These are phyloP conservation scores for Periphyllus acericola DNA, from an alignment of 2,888 invertebrate species.

Conservation along the genomic window DNA sequence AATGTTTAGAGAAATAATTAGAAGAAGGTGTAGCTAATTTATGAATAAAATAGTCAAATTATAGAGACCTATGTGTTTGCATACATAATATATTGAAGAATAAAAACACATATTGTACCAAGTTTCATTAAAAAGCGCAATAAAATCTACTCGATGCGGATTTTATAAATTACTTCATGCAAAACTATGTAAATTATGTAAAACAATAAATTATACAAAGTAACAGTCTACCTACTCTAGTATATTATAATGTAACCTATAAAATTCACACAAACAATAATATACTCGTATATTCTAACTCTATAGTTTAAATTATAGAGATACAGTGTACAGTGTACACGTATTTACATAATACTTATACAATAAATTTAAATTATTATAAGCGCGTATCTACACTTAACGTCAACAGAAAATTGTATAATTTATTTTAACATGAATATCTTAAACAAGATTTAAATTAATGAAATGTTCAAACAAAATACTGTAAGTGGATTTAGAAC, in stretches of 20 bases:
- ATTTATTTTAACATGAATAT: background rate
- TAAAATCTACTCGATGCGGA: background rate
- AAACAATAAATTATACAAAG: background rate
- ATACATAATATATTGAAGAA: no score
- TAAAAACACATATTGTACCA: no score
- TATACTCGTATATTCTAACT: background rate
- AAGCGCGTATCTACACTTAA: background rate
- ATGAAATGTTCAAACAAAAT: background rate
- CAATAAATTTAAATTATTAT: background rate
- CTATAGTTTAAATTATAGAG: background rate
- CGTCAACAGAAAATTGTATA: background rate
- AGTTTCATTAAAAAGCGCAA: background rate
- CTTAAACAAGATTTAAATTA: background rate
- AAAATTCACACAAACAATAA: constrained; percentile 1
- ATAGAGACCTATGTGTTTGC: no score
- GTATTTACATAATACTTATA: background rate
- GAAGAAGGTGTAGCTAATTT: no score
- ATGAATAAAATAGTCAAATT: no score
- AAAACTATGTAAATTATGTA: background rate
- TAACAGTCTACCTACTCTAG: background rate
- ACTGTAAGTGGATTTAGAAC: background rate
- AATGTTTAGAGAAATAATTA: no score
- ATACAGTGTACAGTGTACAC: background rate
- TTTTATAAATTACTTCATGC: background rate
- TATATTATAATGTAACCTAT: background rate